phyloP scores from a whole-genome alignment of 1,140 invertebrate genomes.

The Elymnias hypermnestra region DNA sequence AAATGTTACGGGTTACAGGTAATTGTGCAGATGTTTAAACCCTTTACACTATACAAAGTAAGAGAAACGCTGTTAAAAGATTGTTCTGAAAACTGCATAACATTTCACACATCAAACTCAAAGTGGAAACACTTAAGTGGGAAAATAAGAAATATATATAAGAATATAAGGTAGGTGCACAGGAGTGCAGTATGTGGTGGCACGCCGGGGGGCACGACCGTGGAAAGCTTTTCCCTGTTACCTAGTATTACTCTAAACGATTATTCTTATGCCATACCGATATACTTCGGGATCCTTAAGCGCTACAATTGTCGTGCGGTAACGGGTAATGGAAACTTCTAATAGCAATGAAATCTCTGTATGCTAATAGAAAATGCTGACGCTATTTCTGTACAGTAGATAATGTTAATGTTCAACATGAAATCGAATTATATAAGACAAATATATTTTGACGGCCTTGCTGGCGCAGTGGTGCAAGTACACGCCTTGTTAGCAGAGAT shows the following conservation, averaged over 20 bases:
- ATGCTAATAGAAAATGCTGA: background rate
- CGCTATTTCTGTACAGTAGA: too few relatives aligned
- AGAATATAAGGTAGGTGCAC: slow-evolving; percentile 25
- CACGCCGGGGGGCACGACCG: slow-evolving; percentile 32
- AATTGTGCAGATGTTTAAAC: too few relatives aligned
- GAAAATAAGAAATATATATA: slow-evolving; percentile 9
- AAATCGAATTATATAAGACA: too few relatives aligned
- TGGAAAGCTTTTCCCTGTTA: slow-evolving; percentile 69
- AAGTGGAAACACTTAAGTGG: background rate
- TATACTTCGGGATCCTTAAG: slow-evolving; percentile 18
- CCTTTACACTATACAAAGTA: too few relatives aligned
- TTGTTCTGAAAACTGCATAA: too few relatives aligned
- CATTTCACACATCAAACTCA: background rate
- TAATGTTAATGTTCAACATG: too few relatives aligned
- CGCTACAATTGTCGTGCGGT: slow-evolving; percentile 56
- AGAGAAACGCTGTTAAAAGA: too few relatives aligned
- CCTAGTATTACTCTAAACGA: slow-evolving; percentile 67
- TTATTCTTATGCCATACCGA: slow-evolving; percentile 57
- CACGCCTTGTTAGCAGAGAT: too few relatives aligned
- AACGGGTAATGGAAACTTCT: slow-evolving; percentile 11
- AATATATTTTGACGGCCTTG: too few relatives aligned
- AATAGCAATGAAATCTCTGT: background rate
- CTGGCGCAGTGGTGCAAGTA: too few relatives aligned
- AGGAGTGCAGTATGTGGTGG: slow-evolving; percentile 32
- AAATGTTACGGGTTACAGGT: too few relatives aligned